Evolutionary conservation across 53 echinoderm and acorn worm species (phyloP).

Genomic region (Arbacia lixula): DNA sequence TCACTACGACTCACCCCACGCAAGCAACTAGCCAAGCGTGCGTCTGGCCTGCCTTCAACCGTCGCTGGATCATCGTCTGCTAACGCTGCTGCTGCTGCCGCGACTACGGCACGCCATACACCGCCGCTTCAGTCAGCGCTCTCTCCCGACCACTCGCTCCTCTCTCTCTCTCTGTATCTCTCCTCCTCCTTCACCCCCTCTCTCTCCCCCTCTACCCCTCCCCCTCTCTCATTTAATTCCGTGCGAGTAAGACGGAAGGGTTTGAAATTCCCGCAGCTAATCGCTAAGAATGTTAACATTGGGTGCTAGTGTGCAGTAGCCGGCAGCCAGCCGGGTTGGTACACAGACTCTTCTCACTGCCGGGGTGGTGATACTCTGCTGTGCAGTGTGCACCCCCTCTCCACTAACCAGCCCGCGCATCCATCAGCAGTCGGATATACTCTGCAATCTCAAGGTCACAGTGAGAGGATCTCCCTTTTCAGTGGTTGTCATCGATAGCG

Average conservation of each 20-base stretch:
- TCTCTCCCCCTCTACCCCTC: not conserved
- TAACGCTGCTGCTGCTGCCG: too few relatives aligned
- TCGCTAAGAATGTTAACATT: slow-evolving; percentile 6
- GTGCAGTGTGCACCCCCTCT: too few relatives aligned
- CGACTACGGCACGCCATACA: not conserved
- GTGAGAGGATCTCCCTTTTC: slow-evolving; percentile 2
- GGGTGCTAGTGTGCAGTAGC: too few relatives aligned
- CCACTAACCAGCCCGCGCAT: slow-evolving; percentile 13
- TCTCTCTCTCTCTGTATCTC: not conserved
- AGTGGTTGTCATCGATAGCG: slow-evolving; percentile 13
- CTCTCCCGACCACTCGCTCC: not conserved
- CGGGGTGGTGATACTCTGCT: too few relatives aligned
- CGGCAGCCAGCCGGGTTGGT: not conserved
- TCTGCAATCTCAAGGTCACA: slow-evolving; percentile 23
- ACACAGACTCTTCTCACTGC: not conserved
- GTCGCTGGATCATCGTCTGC: too few relatives aligned
- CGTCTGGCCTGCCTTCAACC: too few relatives aligned
- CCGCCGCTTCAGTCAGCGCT: not conserved
- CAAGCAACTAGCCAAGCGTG: too few relatives aligned
- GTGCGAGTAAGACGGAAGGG: not conserved
- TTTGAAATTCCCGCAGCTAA: not conserved
- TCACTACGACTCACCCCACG: not conserved
- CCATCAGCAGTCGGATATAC: slow-evolving; percentile 45
- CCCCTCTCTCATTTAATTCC: not conserved
- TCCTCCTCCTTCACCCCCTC: not conserved